Conservation (phyloP, 2,797 vertebrate genomes). For the Pantherophis vulpinus region DNA sequence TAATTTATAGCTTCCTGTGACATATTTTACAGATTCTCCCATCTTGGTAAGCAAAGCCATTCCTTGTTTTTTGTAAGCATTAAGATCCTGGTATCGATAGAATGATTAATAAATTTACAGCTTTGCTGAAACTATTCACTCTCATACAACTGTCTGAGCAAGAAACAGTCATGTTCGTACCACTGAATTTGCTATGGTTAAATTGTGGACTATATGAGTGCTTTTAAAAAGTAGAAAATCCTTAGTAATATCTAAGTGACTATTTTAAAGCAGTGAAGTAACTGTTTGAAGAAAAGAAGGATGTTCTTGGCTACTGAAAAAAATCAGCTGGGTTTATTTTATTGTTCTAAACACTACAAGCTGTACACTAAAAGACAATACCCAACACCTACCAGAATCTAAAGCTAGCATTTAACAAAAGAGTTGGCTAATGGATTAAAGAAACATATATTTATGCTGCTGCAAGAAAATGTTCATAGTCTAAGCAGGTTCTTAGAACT, state of each 20-base stretch:
- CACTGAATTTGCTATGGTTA: neutral
- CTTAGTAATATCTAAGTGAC: neutral
- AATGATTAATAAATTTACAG: neutral
- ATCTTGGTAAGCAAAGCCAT: constrained; percentile 89
- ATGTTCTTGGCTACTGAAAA: neutral
- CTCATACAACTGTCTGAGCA: neutral
- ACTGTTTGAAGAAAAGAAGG: neutral
- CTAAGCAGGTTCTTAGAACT: neutral
- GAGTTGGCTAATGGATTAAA: neutral
- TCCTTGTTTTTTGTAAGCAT: constrained; percentile 89
- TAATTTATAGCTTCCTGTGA: constrained; percentile 92
- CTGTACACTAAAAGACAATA: neutral
- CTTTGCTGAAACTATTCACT: neutral
- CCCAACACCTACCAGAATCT: neutral
- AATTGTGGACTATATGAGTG: too few relatives aligned
- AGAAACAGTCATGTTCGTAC: neutral
- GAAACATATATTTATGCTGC: neutral
- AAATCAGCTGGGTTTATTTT: too few relatives aligned
- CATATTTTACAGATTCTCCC: constrained; percentile 93
- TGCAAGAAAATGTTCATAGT: neutral
- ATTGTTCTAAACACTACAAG: neutral
- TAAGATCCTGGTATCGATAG: constrained; percentile 83
- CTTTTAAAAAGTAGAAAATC: neutral
- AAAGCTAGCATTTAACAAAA: neutral
- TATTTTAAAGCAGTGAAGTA: neutral